These are phyloP conservation scores for Andricus grossulariae DNA, from an alignment of 1,140 invertebrate species.

Conservation along the genomic window DNA sequence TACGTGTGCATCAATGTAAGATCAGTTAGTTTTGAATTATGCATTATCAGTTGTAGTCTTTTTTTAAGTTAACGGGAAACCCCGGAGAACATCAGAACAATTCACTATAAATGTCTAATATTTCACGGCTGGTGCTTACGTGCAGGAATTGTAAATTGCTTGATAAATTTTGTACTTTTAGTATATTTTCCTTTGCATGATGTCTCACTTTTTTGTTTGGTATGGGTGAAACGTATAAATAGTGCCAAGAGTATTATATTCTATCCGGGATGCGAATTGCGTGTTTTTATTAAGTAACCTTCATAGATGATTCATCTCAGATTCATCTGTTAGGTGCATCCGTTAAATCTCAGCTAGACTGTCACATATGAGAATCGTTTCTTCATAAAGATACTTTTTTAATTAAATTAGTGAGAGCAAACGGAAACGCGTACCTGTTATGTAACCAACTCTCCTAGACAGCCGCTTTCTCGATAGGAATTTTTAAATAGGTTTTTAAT, in stretches of 20 bases:
- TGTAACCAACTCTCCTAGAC: too few relatives aligned
- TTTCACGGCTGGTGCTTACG: not conserved
- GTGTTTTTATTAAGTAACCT: conserved; percentile 21
- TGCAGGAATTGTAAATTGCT: conserved; percentile 3
- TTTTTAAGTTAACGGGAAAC: not conserved
- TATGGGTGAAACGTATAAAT: not conserved
- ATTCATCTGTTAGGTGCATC: not conserved
- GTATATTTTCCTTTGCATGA: not conserved
- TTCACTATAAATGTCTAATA: not conserved
- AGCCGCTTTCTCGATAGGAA: too few relatives aligned
- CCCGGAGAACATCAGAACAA: not conserved
- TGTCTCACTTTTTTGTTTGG: not conserved
- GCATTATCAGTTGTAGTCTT: not conserved
- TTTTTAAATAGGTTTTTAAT: too few relatives aligned
- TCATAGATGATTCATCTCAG: not conserved
- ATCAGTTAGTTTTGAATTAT: not conserved
- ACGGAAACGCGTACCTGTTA: too few relatives aligned
- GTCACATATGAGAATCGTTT: too few relatives aligned
- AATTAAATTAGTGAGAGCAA: too few relatives aligned
- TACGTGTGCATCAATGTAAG: not conserved
- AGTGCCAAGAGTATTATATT: not conserved
- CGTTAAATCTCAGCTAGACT: not conserved
- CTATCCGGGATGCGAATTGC: not conserved
- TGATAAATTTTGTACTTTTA: not conserved
- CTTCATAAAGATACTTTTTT: too few relatives aligned